A percentile compares a stretch with the other conserved stretches of the same genome.
These are phyloP conservation scores for Junonia oenone DNA, from an alignment of 2,888 invertebrate species.

Conservation along the genomic window DNA sequence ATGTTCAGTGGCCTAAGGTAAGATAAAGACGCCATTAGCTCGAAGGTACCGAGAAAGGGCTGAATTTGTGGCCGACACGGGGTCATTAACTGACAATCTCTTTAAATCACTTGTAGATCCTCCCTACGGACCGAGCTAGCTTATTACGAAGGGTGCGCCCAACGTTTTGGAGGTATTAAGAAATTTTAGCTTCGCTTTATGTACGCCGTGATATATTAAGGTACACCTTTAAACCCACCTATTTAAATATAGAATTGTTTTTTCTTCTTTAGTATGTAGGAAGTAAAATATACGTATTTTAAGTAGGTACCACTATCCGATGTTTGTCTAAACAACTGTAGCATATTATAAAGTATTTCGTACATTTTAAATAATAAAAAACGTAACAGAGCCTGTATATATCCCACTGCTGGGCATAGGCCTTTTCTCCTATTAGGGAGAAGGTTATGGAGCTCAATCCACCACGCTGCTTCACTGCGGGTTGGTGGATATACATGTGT, in stretches of 20 bases:
- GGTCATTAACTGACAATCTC: constrained; percentile 72
- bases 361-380: too few relatives aligned
- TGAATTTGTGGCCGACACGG: constrained; percentile 62
- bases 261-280: not conserved
- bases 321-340: too few relatives aligned
- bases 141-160: constrained; percentile 62
- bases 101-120: constrained; percentile 73
- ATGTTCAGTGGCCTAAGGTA: constrained; percentile 34
- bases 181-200: constrained; percentile 48
- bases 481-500: too few relatives aligned
- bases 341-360: too few relatives aligned
- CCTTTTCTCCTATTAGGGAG: too few relatives aligned
- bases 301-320: too few relatives aligned
- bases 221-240: constrained; percentile 13
- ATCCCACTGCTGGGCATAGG: too few relatives aligned
- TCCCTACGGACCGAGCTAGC: constrained; percentile 50
- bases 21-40: constrained; percentile 45
- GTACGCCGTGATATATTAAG: constrained; percentile 29
- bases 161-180: constrained; percentile 55
- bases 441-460: too few relatives aligned
- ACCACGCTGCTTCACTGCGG: too few relatives aligned
- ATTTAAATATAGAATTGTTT: not conserved
- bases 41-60: constrained; percentile 54
- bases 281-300: constrained; percentile 56
- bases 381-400: too few relatives aligned